Evolutionary conservation across 2,888 invertebrate genomes (phyloP), one percentile per base, ranked within the genome.

Genomic region (Leucoptera coffeella): DNA sequence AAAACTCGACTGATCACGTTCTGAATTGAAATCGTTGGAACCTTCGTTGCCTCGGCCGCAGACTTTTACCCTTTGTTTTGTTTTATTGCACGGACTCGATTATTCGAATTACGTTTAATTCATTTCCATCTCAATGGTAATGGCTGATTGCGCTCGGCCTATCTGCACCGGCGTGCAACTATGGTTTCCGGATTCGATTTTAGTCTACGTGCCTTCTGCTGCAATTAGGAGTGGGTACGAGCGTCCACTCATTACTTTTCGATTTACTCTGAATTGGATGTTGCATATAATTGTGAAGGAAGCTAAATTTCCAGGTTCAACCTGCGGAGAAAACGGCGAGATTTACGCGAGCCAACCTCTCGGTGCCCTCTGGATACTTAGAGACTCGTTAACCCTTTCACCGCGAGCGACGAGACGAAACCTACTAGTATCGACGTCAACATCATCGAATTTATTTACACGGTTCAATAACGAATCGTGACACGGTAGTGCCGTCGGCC

Each of bases 1-100:
- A 62, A 64, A 61, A 56, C 58, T 55, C 54, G 56, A 50, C 57
- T 58, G 64, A 67, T 71, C 71, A 69, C 72, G 71, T 72, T 62
- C 64, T 57, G 62, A 65, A 69, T 69, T 71, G 69, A 62, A 71
- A 72, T 71, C 65, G n/a, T n/a, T n/a, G n/a, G n/a, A n/a, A n/a
- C n/a, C 62, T 58, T 54, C 51, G 47, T 55, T 53, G 53, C 54
- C 53, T 50, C 54, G 45, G 56, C 58, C 58, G 54, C 58, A 54
- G 48, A 53, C 53, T 53, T 56, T 53, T 56, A 51, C 57, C 58
- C 53, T 64, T 65, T 67, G 62, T 64, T 59, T 64, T 64, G 51
- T 62, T 59, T 54, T 56, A 60, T 56, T 51, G 54, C 51, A 47
- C 49, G 50, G 48, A 42, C 56, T 55, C 65, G 64, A 67, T 67